These are phyloP conservation scores for Ophraella communa DNA, from an alignment of 2,888 invertebrate genomes.

Conservation along the genomic window DNA sequence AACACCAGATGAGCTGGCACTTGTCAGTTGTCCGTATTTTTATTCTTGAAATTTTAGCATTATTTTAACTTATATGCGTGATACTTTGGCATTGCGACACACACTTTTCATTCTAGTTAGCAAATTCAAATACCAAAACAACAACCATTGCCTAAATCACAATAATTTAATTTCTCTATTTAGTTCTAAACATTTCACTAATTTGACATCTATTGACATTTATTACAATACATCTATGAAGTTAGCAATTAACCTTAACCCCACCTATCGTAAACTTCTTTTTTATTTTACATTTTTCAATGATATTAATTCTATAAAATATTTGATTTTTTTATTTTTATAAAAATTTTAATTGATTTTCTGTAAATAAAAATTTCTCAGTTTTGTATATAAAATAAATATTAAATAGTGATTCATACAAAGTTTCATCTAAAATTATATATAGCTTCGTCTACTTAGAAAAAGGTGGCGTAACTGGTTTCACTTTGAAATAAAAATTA, in stretches of 20 bases:
- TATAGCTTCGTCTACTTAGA: background rate
- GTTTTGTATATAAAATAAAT: no score
- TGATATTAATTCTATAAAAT: background rate
- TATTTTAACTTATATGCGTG: background rate
- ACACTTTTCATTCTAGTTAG: constrained; percentile 5
- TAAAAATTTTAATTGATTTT: no score
- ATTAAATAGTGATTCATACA: no score
- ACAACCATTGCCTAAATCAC: constrained; percentile 4
- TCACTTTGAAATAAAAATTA: background rate
- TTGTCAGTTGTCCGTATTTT: constrained; percentile 47
- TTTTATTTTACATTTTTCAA: background rate
- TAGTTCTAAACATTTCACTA: constrained; percentile 22
- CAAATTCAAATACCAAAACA: constrained; percentile 5
- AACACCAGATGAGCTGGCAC: constrained; percentile 52
- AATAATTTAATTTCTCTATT: constrained; percentile 14
- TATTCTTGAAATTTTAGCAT: background rate
- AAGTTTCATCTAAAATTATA: no score
- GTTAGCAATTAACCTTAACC: constrained; percentile 27
- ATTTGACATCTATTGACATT: constrained; percentile 26
- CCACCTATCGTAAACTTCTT: constrained; percentile 27
- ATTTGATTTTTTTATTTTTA: background rate
- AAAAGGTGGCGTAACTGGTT: background rate
- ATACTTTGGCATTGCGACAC: background rate
- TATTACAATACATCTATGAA: constrained; percentile 32
- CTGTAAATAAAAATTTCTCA: no score